Percentiles rank a stretch among this genome's conserved stretches.
phyloP scores from a whole-genome alignment of 1,140 invertebrate genomes.

The Ptiloglossa arizonensis region DNA sequence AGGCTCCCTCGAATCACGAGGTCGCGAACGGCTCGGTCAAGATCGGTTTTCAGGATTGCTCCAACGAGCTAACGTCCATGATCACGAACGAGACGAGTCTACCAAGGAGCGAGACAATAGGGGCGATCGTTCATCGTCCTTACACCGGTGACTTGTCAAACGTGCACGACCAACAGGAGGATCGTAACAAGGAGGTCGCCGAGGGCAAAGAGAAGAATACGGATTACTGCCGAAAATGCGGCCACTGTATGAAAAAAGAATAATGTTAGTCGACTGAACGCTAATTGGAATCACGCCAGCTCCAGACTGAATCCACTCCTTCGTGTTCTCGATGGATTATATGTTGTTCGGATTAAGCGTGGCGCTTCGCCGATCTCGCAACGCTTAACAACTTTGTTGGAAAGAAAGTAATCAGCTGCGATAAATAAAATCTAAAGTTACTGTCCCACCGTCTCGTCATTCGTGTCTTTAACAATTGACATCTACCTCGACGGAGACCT shows the following conservation, averaged over 20 bases:
- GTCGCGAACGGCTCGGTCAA: constrained; percentile 57
- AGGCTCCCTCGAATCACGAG: constrained; percentile 19
- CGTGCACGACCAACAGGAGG: not conserved
- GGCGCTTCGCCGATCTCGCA: constrained; percentile 24
- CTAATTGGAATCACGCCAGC: constrained; percentile 1
- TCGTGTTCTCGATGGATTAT: constrained; percentile 54
- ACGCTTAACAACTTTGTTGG: constrained; percentile 12
- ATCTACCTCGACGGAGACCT: too few species aligned
- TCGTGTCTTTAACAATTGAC: not conserved
- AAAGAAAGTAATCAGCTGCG: constrained; percentile 38
- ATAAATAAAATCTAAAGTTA: constrained; percentile 47
- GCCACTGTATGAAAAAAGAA: constrained; percentile 69
- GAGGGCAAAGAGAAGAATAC: constrained; percentile 23
- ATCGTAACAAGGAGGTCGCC: constrained; percentile 28
- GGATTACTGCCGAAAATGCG: constrained; percentile 72
- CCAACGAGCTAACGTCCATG: constrained; percentile 36
- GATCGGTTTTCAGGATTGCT: constrained; percentile 34
- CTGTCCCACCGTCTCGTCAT: not conserved
- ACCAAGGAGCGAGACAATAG: constrained; percentile 77
- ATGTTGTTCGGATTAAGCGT: constrained; percentile 47
- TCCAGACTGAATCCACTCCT: constrained; percentile 19
- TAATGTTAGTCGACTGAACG: constrained; percentile 38
- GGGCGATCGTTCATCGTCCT: constrained; percentile 68
- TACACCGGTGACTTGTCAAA: constrained; percentile 53
- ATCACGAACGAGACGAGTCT: constrained; percentile 58